Conservation (phyloP, 2,113 vertebrate genomes). For the Perca schrenkii region DNA sequence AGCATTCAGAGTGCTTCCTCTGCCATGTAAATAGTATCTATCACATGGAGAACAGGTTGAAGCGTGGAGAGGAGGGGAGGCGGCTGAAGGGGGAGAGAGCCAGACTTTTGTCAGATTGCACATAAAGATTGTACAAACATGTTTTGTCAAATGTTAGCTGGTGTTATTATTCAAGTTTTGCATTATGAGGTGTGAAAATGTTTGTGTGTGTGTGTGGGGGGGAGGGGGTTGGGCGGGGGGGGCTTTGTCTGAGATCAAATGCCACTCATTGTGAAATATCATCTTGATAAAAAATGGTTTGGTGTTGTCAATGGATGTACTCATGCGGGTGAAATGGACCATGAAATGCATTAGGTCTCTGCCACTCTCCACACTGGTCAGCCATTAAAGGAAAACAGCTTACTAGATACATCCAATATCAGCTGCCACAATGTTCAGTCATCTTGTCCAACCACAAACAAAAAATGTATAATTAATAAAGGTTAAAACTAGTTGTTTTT, state of each 20-base stretch:
- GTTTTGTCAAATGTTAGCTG: slow-evolving; percentile 48
- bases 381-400: slow-evolving; percentile 60
- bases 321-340: slow-evolving; percentile 61
- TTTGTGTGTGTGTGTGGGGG: background rate
- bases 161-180: slow-evolving; percentile 46
- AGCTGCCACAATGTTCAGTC: slow-evolving; percentile 24
- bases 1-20: slow-evolving; percentile 83
- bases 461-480: background rate
- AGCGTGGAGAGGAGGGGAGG: background rate
- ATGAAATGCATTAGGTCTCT: slow-evolving; percentile 69
- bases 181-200: slow-evolving; percentile 27
- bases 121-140: slow-evolving; percentile 52
- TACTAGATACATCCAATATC: slow-evolving; percentile 38
- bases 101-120: slow-evolving; percentile 62
- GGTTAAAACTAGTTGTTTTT: background rate
- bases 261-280: slow-evolving; percentile 65
- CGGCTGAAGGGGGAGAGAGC: slow-evolving; percentile 16
- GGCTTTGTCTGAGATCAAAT: slow-evolving; percentile 47
- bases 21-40: slow-evolving; percentile 88
- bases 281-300: slow-evolving; percentile 65
- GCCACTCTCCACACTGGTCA: slow-evolving; percentile 59
- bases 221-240: too few relatives aligned
- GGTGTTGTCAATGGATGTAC: slow-evolving; percentile 64
- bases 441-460: slow-evolving; percentile 28
- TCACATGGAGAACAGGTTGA: slow-evolving; percentile 77